A percentile compares a stretch with the other conserved stretches of the same genome.
Conservation (phyloP, 2,113 vertebrate species). For the Pogonocichla stellata region DNA sequence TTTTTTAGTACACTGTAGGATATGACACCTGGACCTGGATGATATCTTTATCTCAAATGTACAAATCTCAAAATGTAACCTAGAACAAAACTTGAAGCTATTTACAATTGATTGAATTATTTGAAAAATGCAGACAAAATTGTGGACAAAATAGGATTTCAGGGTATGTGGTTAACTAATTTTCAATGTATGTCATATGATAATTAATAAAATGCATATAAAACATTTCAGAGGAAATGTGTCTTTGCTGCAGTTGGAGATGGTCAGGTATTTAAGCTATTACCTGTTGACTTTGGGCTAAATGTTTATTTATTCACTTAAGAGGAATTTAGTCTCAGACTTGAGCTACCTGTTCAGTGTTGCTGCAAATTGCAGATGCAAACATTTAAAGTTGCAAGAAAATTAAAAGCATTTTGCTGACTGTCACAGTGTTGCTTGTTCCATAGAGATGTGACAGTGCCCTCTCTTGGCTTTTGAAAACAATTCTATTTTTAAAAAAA, state of each 20-base stretch:
- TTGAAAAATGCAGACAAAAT: neutral
- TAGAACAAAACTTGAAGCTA: neutral
- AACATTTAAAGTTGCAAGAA: neutral
- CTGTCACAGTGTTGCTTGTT: neutral
- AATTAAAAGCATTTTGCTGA: neutral
- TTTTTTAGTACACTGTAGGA: neutral
- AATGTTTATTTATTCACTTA: neutral
- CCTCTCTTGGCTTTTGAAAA: constrained; percentile 6
- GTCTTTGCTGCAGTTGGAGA: neutral
- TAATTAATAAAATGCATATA: neutral
- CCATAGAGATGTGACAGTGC: neutral
- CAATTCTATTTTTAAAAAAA: neutral
- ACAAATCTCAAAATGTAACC: neutral
- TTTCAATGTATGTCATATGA: neutral
- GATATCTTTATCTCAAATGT: neutral
- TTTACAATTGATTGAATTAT: neutral
- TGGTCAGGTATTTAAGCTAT: neutral
- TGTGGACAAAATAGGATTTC: neutral
- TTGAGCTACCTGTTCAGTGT: neutral
- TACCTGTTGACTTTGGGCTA: neutral
- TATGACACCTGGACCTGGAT: neutral
- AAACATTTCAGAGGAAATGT: neutral
- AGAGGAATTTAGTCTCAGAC: neutral
- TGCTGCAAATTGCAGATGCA: neutral
- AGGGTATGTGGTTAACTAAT: fast-evolving